Base-by-base conservation (phyloP, 1,140 invertebrate species). In the Rhizoglyphus robini region DNA sequence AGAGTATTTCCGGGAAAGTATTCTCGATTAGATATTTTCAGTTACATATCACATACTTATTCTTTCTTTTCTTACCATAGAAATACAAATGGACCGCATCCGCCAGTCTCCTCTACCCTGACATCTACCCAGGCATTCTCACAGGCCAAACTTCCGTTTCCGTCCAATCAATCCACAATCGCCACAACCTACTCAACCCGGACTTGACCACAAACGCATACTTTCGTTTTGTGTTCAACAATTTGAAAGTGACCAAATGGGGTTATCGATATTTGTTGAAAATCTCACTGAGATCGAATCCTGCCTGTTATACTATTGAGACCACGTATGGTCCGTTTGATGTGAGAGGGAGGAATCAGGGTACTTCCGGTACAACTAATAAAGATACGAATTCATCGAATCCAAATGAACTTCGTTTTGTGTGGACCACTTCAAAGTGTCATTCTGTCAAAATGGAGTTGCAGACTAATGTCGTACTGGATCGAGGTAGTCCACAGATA, bases 191-290 rank as follows among this genome's bases (percentile, higher is more conserved):
- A 18, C 57, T 46, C 13, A 11, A 30, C 4, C 3, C 41, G 2
- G 41, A 54, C 11, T 4, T 51, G 11, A 36, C 47, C 5, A 41
- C 68, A 1, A 68, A 66, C 23, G 68, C 61, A 36, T 60, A 60
- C 29, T 60, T 60, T 60, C 58, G 58, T 34, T 58, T 68, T 29
- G 18, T 69, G 3, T 69, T 69, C 48, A 49, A 59, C 30, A 63
- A 69, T 32, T 11, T 69, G 25, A 60, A 63, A 20, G 38, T 69
- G 13, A 63, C 68, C 5, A 61, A 32, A 23, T 69, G 68, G 68
- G 68, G 68, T 8, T 69, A 69, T 47, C 63, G 62, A 11, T 69
- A 69, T 25, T 29, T 69, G 25, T 27, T 69, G 4, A 67, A 61
- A 31, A 57, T 69, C 4, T 63, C 1, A 0, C 8, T 69, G 1